Evolutionary conservation across 2,113 vertebrate genomes (phyloP).

Genomic region (Condylura cristata): DNA sequence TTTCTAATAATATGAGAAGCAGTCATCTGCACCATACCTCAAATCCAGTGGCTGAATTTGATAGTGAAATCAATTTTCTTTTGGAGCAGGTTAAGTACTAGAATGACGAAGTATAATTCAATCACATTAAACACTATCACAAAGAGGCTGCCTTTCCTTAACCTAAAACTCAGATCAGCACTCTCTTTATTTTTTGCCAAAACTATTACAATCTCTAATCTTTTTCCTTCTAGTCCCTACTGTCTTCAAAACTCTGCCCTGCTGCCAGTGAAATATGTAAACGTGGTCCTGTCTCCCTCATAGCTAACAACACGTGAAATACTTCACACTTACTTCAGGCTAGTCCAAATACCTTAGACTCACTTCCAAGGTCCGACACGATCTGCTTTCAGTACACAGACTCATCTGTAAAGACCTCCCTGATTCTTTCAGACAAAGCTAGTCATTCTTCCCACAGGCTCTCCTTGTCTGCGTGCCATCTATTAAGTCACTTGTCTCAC

Average conservation of each 20-base stretch:
- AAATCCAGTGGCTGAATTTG: background rate
- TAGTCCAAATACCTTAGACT: conserved; percentile 38
- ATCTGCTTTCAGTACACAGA: background rate
- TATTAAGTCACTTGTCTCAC: conserved; percentile 59
- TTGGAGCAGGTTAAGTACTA: background rate
- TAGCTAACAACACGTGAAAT: conserved; percentile 31
- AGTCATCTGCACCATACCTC: background rate
- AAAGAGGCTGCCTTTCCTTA: background rate
- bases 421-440: conserved; percentile 59
- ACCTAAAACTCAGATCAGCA: background rate
- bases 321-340: conserved; percentile 39
- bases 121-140: background rate
- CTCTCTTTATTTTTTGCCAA: background rate
- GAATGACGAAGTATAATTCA: background rate
- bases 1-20: background rate
- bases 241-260: background rate
- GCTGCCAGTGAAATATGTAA: background rate
- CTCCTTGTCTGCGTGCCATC: background rate
- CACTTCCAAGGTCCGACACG: background rate
- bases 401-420: background rate
- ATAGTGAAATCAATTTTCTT: background rate
- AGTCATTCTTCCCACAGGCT: conserved; percentile 30
- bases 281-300: background rate
- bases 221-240: background rate
- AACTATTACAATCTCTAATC: background rate